These are phyloP conservation scores for Hemistola chrysoprasaria DNA, from an alignment of 2,888 invertebrate species.

Conservation along the genomic window DNA sequence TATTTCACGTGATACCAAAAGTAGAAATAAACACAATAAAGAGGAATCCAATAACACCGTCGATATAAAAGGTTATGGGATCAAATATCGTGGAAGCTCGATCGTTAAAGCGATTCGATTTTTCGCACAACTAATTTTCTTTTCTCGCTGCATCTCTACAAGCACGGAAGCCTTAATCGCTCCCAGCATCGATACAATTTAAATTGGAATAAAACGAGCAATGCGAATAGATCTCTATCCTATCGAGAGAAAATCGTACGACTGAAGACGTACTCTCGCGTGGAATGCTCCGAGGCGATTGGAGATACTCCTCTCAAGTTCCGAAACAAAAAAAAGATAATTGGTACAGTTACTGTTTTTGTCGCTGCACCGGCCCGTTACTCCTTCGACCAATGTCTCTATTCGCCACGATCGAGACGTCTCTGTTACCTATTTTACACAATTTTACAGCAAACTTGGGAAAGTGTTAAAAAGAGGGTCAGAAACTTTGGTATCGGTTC, in stretches of 20 bases:
- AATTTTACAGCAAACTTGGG: constrained; percentile 40
- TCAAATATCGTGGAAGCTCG: constrained; percentile 15
- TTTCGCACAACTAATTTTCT: constrained; percentile 55
- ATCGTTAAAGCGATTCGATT: constrained; percentile 31
- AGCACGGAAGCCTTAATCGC: constrained; percentile 71
- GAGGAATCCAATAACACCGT: constrained; percentile 6
- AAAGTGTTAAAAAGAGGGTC: constrained; percentile 42
- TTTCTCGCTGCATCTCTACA: constrained; percentile 47
- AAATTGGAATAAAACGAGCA: constrained; percentile 75
- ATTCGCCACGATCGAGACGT: constrained; percentile 45
- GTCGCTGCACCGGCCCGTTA: constrained; percentile 63
- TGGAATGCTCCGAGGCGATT: constrained; percentile 65
- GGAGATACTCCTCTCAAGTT: constrained; percentile 68
- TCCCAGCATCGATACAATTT: constrained; percentile 75
- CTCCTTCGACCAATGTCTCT: constrained; percentile 60
- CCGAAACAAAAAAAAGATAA: constrained; percentile 71
- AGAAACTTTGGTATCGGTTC: constrained; percentile 30
- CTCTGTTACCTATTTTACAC: constrained; percentile 47
- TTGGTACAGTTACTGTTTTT: constrained; percentile 74
- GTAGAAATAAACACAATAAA: background rate
- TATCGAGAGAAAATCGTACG: constrained; percentile 76
- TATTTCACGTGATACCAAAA: background rate
- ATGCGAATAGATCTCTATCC: constrained; percentile 73
- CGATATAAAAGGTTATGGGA: constrained; percentile 12
- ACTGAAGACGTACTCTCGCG: constrained; percentile 70